Base-by-base conservation (phyloP, 2,113 vertebrate genomes). In the Macrotus californicus region DNA sequence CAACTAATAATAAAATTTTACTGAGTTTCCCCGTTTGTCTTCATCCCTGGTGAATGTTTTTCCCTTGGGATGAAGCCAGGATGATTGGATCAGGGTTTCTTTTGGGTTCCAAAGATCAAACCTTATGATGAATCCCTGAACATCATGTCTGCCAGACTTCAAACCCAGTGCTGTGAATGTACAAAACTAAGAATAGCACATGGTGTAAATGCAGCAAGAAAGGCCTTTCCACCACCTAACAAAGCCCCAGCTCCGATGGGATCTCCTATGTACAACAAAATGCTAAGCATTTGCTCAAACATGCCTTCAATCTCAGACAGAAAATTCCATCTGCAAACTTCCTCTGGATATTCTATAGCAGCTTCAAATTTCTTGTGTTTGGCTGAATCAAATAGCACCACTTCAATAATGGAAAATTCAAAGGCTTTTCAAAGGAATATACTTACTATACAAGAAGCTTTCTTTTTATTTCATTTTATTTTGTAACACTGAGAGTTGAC, bases 241-340 rank as follows among this genome's bases (percentile, higher is more conserved):
- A 39, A 66, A 87, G 70, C 31, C 39, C n/a, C 24, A 13, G 66
- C 16, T 77, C 31, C 41, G 24, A 73, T n/a, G 59, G 70, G 19
- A 41, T 87, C 77, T 29, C 24, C 43, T 34, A 18, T 19, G 13
- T 36, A 46, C n/a, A 66, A 39, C 91, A 87, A 93, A 94, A 91
- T 67, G 64, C 56, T 86, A 87, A 93, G 79, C 69, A 43, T 67
- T 91, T 93, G 54, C 83, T 93, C 93, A 91, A 91, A 83, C 13
- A 87, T 7, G 2, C 73, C 59, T 94, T 96, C 86, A 41, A 75
- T 95, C 93, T 94, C 73, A 93, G 91, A n/a, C 69, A 76, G 88
- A 90, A 93, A 96, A 96, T 93, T 87, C 93, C 31, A 54, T 70
- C n/a, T 0, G 5, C 69, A 66, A 84, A 91, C 67, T 96, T 97